These are phyloP conservation scores for Perodicticus potto DNA, from an alignment of 2,797 vertebrate species.

Conservation along the genomic window DNA sequence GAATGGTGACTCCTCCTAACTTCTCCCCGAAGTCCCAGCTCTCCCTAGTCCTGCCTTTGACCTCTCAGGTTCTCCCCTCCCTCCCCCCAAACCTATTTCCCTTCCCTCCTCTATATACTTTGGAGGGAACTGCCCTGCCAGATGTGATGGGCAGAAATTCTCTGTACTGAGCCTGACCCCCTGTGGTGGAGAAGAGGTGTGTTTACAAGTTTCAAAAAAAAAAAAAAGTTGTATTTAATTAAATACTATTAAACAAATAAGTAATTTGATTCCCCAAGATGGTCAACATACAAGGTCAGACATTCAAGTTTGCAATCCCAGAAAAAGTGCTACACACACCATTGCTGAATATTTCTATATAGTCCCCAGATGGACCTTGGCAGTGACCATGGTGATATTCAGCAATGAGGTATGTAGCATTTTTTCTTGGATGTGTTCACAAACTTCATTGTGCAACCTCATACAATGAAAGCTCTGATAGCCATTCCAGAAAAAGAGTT, in stretches of 20 bases:
- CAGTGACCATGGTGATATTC: too few species aligned
- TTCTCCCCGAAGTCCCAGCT: background rate
- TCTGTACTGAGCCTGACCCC: conserved; percentile 29
- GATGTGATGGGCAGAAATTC: background rate
- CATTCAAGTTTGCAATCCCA: too few species aligned
- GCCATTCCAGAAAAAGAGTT: too few species aligned
- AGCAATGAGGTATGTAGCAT: too few species aligned
- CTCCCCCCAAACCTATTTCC: background rate
- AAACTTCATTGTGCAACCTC: too few species aligned
- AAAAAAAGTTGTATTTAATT: background rate
- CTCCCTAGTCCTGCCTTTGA: background rate
- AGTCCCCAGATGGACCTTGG: too few species aligned
- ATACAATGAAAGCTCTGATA: too few species aligned
- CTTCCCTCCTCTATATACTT: too few species aligned
- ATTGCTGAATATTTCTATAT: too few species aligned
- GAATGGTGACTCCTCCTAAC: background rate
- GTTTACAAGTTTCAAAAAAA: background rate
- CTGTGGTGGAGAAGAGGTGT: background rate
- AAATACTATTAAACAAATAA: background rate
- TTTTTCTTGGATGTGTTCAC: too few species aligned
- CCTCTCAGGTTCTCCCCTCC: background rate
- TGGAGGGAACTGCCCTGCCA: too few species aligned
- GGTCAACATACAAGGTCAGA: background rate
- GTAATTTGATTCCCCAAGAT: background rate
- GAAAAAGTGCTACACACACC: too few species aligned